Base-by-base conservation (phyloP, 2,113 vertebrate species). In the Grus americana region DNA sequence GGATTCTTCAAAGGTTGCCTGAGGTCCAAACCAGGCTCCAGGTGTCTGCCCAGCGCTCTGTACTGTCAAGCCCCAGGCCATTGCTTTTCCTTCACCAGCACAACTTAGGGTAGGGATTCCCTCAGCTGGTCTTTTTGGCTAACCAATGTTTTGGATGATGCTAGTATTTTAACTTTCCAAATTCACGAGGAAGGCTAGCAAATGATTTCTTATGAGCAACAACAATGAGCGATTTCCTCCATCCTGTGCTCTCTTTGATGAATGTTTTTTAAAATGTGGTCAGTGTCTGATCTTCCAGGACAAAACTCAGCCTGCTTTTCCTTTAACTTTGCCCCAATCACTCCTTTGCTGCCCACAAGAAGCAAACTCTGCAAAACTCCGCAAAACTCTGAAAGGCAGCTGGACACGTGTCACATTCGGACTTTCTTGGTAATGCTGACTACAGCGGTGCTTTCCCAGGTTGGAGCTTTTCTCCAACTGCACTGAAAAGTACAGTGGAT, bases 291-390 rank as follows among this genome's bases (percentile, higher is more conserved):
- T 93, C 79, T 88, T 92, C 72, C 68, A 92, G 86, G 72, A 89
- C 86, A 91, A 74, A 61, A 84, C 62, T 80, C 91, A 95, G 72
- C 65, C 46, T 82, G 54, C 44, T 84, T 92, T 92, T 92, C 91
- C 80, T 89, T 90, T 94, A 95, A 63, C 86, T 96, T 95, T 95
- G 68, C 38, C 78, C 72, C 76, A 44, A 26, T 92, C 80, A 30
- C 57, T 92, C 54, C 62, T 87, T 86, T 50, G 49, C 38, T 3
- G 5, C 65, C 89, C 84, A 87, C 38, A 89, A 89, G 89, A 70
- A 89, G 72, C 86, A 89, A 70, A 72, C 59, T 61, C 34, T 65
- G 61, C 71, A 88, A 20, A 96, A 83, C 67, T 42, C 82, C 2
- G 52, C 67, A 88, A 20, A 96, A 83, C 67, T 42, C 82, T 2